Evolutionary conservation across 2,888 invertebrate species (phyloP), one percentile per base, ranked within the genome.

Genomic region (Keiferia lycopersicella): DNA sequence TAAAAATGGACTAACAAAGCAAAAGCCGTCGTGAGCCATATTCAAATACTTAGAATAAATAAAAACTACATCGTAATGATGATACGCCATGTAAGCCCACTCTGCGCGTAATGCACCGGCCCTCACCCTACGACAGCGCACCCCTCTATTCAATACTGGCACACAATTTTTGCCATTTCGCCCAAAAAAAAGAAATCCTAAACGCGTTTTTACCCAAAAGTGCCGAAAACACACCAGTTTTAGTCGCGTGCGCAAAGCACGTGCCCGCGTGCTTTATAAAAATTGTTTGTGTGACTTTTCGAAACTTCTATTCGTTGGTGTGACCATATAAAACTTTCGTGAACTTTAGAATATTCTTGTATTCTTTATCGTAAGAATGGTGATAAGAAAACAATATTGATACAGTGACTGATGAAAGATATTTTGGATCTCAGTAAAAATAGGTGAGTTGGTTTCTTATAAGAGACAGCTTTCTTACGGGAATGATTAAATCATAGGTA

Each of bases 141-240:
- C 58, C 57, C 18, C 58, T 48, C 26, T 16, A 56, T 34, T 56
- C 34, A 26, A 56, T 30, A 60, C 60, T 39, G 22, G 16, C 41
- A 22, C 81, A 83, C 73, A 67, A 83, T 83, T 89, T 89, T 91
- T 87, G 89, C 84, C 85, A 86, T 90, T 90, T 91, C 84, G 83
- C 79, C 81, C 81, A 84, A 86, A 91, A 88, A 88, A 84, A 83
- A 82, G 73, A 78, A 70, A 75, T 45, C 7, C 45, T 16, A 45
- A 16, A 45, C 45, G n/a, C 16, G 45, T 45, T 90, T 90, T 91
- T 85, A 83, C 79, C 81, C 81, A 84, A 86, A 91, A 88, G 86
- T 90, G 90, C 89, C 76, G 85, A 90, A 91, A 91, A 91, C 87
- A 85, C 74, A 73, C 73, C 82, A 88, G 88, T 89, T 87, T 87